Conservation (phyloP, 2,113 vertebrate genomes). For the Scytalopus superciliaris region DNA sequence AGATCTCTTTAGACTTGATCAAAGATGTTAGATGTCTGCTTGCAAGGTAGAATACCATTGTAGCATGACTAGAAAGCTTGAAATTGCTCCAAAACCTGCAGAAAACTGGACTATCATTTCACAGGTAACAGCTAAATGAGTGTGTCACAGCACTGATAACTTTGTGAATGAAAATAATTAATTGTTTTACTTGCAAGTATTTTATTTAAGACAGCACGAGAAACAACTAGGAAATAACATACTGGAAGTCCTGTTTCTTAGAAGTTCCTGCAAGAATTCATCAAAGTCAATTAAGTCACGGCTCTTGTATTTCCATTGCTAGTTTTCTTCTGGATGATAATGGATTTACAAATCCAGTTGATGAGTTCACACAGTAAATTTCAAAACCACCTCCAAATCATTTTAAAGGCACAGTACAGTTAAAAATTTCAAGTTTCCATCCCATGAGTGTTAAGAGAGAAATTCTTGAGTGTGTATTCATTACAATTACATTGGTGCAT, state of each 20-base stretch:
- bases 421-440: background rate
- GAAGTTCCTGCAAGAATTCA: background rate
- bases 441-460: background rate
- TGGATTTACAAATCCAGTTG: background rate
- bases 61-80: background rate
- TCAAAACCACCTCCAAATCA: background rate
- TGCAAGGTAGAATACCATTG: background rate
- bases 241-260: background rate
- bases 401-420: background rate
- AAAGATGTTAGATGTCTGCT: background rate
- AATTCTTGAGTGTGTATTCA: background rate
- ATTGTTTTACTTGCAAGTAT: background rate
- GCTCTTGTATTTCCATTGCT: background rate
- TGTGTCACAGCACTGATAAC: background rate
- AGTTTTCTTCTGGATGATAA: background rate
- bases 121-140: background rate
- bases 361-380: background rate
- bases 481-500: background rate
- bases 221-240: background rate
- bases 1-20: background rate
- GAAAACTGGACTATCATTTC: background rate
- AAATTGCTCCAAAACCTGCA: background rate
- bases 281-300: background rate
- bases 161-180: background rate
- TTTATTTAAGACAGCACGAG: background rate